Evolutionary conservation across 1,140 invertebrate species (phyloP).

Genomic region (Hycleus cichorii): DNA sequence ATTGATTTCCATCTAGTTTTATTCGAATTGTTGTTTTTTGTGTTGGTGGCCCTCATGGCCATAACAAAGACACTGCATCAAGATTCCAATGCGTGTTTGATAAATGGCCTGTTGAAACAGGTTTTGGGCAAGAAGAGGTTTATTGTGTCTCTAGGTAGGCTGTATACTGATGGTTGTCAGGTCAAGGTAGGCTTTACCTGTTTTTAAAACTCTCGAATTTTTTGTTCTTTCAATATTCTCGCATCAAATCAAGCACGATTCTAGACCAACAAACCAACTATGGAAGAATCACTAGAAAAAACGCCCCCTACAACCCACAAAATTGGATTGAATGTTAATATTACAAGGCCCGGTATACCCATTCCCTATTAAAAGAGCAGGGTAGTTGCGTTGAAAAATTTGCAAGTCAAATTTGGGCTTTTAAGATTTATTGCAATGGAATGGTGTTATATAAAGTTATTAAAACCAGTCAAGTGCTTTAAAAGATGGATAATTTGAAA

Average conservation of each 20-base stretch:
- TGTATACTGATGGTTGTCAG: conserved; percentile 1
- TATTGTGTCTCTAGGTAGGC: conserved; percentile 13
- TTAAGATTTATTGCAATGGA: conserved; percentile 7
- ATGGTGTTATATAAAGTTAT: too few relatives aligned
- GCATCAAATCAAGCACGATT: too few relatives aligned
- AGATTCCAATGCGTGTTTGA: not conserved
- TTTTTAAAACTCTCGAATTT: not conserved
- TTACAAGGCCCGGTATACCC: too few relatives aligned
- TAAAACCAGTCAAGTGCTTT: too few relatives aligned
- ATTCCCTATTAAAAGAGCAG: not conserved
- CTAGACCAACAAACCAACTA: too few relatives aligned
- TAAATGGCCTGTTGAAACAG: conserved; percentile 13
- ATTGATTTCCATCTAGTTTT: too few relatives aligned
- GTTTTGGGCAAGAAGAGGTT: conserved; percentile 11
- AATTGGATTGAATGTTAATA: conserved; percentile 11
- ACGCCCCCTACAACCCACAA: conserved; percentile 3
- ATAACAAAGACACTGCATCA: too few relatives aligned
- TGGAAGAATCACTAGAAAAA: not conserved
- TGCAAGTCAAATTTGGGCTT: conserved; percentile 10
- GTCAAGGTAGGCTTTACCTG: conserved; percentile 13
- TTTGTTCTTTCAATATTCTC: too few relatives aligned
- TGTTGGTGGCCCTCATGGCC: too few relatives aligned
- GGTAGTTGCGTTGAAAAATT: conserved; percentile 4
- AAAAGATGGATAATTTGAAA: too few relatives aligned
- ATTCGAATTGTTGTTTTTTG: too few relatives aligned